Conservation (phyloP, 2,113 vertebrate genomes). For the Fulica atra region DNA sequence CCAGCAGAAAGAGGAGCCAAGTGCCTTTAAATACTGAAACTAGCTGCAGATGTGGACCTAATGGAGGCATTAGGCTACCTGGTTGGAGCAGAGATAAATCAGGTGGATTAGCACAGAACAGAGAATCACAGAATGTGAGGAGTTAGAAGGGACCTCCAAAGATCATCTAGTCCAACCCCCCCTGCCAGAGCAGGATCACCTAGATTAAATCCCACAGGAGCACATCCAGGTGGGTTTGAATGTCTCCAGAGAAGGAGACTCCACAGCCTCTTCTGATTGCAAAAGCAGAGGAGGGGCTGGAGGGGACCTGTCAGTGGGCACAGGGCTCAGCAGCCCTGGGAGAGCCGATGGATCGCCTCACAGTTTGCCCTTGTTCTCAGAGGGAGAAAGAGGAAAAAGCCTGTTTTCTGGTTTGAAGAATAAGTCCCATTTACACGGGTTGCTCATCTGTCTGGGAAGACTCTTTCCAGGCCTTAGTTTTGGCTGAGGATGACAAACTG, state of each 20-base stretch:
- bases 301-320: not conserved
- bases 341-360: not conserved
- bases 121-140: too few species aligned
- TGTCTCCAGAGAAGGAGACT: too few species aligned
- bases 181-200: too few species aligned
- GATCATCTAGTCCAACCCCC: too few species aligned
- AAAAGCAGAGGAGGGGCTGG: not conserved
- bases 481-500: not conserved
- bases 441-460: not conserved
- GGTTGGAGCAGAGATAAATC: not conserved
- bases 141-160: too few species aligned
- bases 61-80: not conserved
- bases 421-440: fast-evolving
- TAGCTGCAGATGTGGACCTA: not conserved
- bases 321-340: fast-evolving
- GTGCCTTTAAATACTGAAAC: not conserved
- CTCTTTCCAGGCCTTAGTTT: not conserved
- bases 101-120: not conserved
- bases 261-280: not conserved
- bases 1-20: not conserved
- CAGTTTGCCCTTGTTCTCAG: not conserved
- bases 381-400: not conserved
- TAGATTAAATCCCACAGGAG: too few species aligned
- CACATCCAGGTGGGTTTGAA: too few species aligned
- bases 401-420: not conserved